Evolutionary conservation across 2,797 vertebrate species (phyloP).

Genomic region (Columba guinea): DNA sequence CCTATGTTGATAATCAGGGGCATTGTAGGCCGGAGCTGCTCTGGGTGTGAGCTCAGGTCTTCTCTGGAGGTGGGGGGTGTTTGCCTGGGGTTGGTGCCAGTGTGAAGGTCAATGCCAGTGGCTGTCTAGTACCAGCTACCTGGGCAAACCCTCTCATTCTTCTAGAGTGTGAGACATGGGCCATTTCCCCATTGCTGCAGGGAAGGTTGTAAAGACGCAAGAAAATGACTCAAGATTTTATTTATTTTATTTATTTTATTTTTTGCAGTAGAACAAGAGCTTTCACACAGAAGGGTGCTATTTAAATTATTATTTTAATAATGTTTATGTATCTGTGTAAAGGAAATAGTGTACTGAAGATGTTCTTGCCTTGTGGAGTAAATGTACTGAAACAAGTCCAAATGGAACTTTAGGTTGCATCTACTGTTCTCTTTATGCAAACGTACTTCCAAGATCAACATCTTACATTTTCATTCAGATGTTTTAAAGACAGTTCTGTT

Average conservation of each 20-base stretch:
- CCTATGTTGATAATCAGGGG: rapidly evolving
- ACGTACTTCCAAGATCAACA: not conserved
- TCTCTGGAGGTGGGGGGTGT: not conserved
- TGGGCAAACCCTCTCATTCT: not conserved
- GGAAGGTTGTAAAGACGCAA: not conserved
- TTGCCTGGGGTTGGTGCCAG: not conserved
- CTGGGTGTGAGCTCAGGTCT: not conserved
- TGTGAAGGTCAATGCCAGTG: not conserved
- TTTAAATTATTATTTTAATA: not conserved
- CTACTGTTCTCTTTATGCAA: not conserved
- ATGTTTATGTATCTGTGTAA: not conserved
- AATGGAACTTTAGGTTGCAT: not conserved
- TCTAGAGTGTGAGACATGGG: not conserved
- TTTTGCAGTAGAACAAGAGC: not conserved
- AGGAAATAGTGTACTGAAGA: not conserved
- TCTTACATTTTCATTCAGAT: not conserved
- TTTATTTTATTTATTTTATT: not conserved
- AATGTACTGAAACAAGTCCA: not conserved
- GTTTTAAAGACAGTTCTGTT: not conserved
- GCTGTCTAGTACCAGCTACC: not conserved
- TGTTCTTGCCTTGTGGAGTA: not conserved
- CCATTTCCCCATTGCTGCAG: not conserved
- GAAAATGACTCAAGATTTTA: not conserved
- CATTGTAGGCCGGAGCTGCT: not conserved
- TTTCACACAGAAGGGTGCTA: not conserved